Percentiles rank a stretch among this genome's conserved stretches.
Conservation (phyloP, 1,140 invertebrate species). For the Temnothorax curvispinosus region DNA sequence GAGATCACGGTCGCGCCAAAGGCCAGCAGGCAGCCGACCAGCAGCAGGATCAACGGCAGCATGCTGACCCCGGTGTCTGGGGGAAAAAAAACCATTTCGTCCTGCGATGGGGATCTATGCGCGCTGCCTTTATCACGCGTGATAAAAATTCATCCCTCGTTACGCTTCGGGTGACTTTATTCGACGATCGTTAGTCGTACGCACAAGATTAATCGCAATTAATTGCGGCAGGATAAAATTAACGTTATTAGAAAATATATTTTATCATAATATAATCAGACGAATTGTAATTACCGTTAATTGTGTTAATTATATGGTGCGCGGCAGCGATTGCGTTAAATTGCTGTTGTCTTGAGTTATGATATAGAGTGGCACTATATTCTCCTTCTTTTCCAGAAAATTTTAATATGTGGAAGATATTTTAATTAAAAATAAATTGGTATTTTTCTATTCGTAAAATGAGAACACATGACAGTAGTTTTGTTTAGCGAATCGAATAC, state of each 20-base stretch:
- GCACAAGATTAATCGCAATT: background rate
- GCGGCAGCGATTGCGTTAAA: background rate
- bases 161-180: too few relatives aligned
- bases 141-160: background rate
- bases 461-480: background rate
- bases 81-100: slow-evolving; percentile 56
- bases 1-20: slow-evolving; percentile 88
- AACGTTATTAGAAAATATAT: background rate
- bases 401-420: background rate
- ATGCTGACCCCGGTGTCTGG: slow-evolving; percentile 88
- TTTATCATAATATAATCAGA: background rate
- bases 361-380: background rate
- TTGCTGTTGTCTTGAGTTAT: background rate
- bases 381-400: background rate
- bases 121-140: background rate
- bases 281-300: background rate
- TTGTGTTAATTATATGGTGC: background rate
- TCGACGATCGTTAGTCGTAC: background rate
- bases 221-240: background rate
- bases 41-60: slow-evolving; percentile 87
- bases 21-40: slow-evolving; percentile 88
- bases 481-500: background rate
- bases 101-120: background rate
- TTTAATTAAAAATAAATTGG: background rate
- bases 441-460: background rate